Evolutionary conservation across 2,888 invertebrate species (phyloP), one percentile per base, ranked within the genome.

Genomic region (Deilephila elpenor): DNA sequence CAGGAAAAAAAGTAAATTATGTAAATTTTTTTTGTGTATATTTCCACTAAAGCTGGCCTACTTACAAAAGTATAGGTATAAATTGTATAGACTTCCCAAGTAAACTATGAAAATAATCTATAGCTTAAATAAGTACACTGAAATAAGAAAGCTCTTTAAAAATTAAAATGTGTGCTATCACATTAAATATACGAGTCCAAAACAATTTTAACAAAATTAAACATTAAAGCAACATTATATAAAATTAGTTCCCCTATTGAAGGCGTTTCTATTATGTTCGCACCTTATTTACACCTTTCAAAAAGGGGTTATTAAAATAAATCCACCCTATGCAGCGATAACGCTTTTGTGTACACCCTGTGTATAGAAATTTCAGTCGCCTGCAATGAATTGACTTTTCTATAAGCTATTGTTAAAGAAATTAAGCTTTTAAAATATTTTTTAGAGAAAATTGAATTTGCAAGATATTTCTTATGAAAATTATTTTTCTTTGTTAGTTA

Each of bases 271-370:
- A 67, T 67, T 67, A 51, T 67, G 5, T n/a, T 25, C 20, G 61
- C 75, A 74, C 74, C 78, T 80, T 83, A 82, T 83, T 84, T 82
- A 83, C 83, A 84, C 83, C 82, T 82, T 71, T 70, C 71, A 76
- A 74, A 78, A 78, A 78, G 67, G 60, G 60, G 71, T 60, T 71
- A 37, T 71, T 60, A 60, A 60, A 71, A 71, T 71, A 71, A 44
- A 60, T 60, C 71, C 44, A 44, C 71, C 71, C 60, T 71, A 59
- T 71, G 60, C 71, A 71, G 71, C 71, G 59, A 59, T 59, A 71
- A 59, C 59, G 56, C 71, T 59, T 71, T 71, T 71, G 59, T 71
- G n/a, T 20, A 59, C 71, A 67, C 67, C 51, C 67, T 67, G 67
- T 67, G 67, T 67, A 67, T 67, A 67, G 67, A 67, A 51, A 25